A percentile compares a stretch with the other conserved stretches of the same genome.
phyloP scores from a whole-genome alignment of 2,888 invertebrate species.

The Lithophane socia region DNA sequence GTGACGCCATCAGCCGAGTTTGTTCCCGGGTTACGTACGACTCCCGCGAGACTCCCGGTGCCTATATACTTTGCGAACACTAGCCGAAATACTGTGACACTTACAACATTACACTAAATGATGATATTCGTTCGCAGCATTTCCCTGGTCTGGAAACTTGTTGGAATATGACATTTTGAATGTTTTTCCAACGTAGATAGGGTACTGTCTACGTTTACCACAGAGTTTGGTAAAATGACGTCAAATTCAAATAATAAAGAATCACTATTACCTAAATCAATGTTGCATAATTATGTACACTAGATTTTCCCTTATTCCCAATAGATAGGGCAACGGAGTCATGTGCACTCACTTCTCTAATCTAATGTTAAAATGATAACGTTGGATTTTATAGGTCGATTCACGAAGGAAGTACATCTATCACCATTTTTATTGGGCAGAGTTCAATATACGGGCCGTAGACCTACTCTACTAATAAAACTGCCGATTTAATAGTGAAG shows the following conservation, averaged over 20 bases:
- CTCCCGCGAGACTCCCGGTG: slow-evolving; percentile 24
- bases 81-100: slow-evolving; percentile 23
- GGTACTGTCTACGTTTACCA: not conserved
- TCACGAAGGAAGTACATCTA: slow-evolving; percentile 7
- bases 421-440: slow-evolving; percentile 33
- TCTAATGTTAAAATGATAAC: slow-evolving; percentile 30
- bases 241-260: not conserved
- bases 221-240: not conserved
- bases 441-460: slow-evolving; percentile 12
- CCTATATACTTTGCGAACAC: slow-evolving; percentile 5
- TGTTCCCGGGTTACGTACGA: slow-evolving; percentile 34
- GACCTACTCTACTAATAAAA: slow-evolving; percentile 11
- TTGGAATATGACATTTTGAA: not conserved
- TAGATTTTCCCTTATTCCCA: not conserved
- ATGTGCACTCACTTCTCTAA: not conserved
- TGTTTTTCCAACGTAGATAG: not conserved
- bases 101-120: slow-evolving; percentile 11
- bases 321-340: not conserved
- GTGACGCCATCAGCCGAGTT: slow-evolving; percentile 11
- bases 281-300: not conserved
- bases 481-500: not conserved
- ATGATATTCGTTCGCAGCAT: slow-evolving; percentile 13
- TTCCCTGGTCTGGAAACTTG: not conserved
- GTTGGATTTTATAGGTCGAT: slow-evolving; percentile 13
- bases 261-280: not conserved